Percentiles rank a stretch among this genome's conserved stretches.
Evolutionary conservation across 2,113 vertebrate species (phyloP).

Genomic region (Xenopus tropicalis): UCB_Xtro_10.0 CM004447.2:11959501-11960000

Average conservation of each 20-base stretch:
- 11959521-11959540: too few relatives aligned
- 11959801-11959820: conserved; percentile 10
- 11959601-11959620: too few relatives aligned
- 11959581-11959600: too few relatives aligned
- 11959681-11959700: background rate
- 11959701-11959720: background rate
- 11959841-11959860: conserved; percentile 13
- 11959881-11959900: conserved; percentile 25
- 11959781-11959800: conserved; percentile 25
- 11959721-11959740: background rate
- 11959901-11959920: conserved; percentile 5
- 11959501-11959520: too few relatives aligned
- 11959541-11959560: too few relatives aligned
- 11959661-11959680: background rate
- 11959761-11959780: conserved; percentile 11
- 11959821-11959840: conserved; percentile 24
- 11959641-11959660: too few relatives aligned
- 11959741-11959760: conserved; percentile 15
- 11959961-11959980: too few relatives aligned
- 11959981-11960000: too few relatives aligned
- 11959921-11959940: background rate
- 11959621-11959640: too few relatives aligned
- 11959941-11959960: background rate
- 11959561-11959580: too few relatives aligned
- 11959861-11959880: background rate